phyloP scores from a whole-genome alignment of 2,113 vertebrate genomes.

The Phyllostomus discolor region DNA sequence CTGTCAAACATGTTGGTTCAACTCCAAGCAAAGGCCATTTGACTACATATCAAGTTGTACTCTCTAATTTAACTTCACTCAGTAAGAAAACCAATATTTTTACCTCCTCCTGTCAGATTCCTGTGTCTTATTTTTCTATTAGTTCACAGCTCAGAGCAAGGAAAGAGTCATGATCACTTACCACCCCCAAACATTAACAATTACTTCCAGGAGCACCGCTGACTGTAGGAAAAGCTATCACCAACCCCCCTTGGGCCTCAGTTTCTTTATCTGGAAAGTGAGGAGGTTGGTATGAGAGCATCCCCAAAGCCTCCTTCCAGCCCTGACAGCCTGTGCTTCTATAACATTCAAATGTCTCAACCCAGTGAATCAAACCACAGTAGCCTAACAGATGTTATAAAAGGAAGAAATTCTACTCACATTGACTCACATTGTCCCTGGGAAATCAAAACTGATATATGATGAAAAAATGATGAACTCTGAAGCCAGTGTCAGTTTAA shows the following conservation, averaged over 20 bases:
- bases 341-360: neutral
- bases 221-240: neutral
- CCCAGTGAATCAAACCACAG: neutral
- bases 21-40: neutral
- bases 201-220: neutral
- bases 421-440: neutral
- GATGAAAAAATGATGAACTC: neutral
- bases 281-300: neutral
- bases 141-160: neutral
- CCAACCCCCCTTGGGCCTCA: neutral
- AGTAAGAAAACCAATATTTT: conserved; percentile 1
- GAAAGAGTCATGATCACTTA: neutral
- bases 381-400: neutral
- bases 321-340: neutral
- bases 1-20: neutral
- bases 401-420: neutral
- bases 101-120: neutral
- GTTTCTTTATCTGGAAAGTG: neutral
- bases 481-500: conserved; percentile 9
- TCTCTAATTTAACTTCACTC: neutral
- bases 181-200: neutral
- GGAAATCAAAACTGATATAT: neutral
- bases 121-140: neutral
- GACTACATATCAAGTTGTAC: neutral
- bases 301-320: neutral